phyloP scores from a whole-genome alignment of 2,113 vertebrate genomes.

The Varanus salvator region DNA sequence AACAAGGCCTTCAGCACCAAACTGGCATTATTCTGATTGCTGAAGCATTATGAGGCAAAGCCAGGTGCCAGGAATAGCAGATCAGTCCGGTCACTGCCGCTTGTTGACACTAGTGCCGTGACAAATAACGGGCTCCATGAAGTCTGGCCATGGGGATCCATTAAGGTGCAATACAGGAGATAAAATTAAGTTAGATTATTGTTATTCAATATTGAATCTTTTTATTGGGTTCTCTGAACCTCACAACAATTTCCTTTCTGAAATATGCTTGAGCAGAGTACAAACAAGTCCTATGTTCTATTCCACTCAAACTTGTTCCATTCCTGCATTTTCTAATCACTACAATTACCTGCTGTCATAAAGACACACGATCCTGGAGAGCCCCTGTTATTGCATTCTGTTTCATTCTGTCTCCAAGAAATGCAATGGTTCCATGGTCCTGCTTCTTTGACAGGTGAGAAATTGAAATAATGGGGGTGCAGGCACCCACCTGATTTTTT shows the following conservation, averaged over 20 bases:
- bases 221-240: constrained; percentile 48
- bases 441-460: background rate
- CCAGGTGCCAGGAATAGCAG: constrained; percentile 59
- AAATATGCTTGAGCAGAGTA: constrained; percentile 22
- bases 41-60: constrained; percentile 66
- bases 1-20: constrained; percentile 56
- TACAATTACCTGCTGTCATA: background rate
- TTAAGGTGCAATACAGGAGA: constrained; percentile 54
- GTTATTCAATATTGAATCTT: constrained; percentile 55
- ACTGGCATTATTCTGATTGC: constrained; percentile 48
- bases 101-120: constrained; percentile 65
- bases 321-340: constrained; percentile 14
- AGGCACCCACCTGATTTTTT: background rate
- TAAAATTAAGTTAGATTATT: constrained; percentile 34
- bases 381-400: background rate
- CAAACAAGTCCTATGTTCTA: background rate
- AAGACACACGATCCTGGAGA: background rate
- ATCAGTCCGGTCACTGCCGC: constrained; percentile 36
- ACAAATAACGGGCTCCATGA: constrained; percentile 63
- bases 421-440: background rate
- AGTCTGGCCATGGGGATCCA: constrained; percentile 51
- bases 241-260: constrained; percentile 63
- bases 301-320: background rate
- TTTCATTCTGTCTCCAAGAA: constrained; percentile 4
- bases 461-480: background rate